Base-by-base conservation (phyloP, 1,140 invertebrate species). In the Lethrus apterus region DNA sequence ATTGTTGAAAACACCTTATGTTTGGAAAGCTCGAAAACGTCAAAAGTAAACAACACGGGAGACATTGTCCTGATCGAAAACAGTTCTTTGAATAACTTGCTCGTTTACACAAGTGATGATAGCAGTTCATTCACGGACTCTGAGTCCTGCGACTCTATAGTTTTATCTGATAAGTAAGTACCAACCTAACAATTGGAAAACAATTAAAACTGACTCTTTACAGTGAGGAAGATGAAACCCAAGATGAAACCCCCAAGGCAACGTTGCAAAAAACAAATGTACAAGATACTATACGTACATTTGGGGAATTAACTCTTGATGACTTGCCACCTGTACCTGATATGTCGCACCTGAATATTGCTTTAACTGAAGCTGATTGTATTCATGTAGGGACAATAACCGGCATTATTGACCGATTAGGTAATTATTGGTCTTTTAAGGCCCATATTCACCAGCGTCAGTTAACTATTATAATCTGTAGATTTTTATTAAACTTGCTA, bases 261-360 rank as follows among this genome's bases (percentile, higher is more conserved):
- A 34, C 11, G n/a, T 36, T 19, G 11, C 29, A 43, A 20, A 31
- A 48, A 14, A 44, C 11, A 9, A 24, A 9, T 8, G 15, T 52
- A 18, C 38, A 42, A 17, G 45, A 52, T 11, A 36, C 50, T 10
- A 14, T 49, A 15, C 21, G 30, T 36, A 19, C 34, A 11, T 18
- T 53, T 8, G 55, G 51, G 9, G 50, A 53, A 19, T 23, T 58
- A 11, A 45, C 11, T 24, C 60, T 82, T 10, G 77, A 84, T 60
- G 81, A 90, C 56, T 69, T 93, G 31, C 88, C 88, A 2, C 85
- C 86, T 0, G 85, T 93, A 50, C 80, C 90, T 67, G 83, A 92
- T 59, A 31, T 61, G n/a, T 57, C 59, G 20, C 29, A 46, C 0
- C 71, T 93, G 26, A 73, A 81, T 51, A 89, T 93, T 44, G 81